Evolutionary conservation across 2,888 invertebrate genomes (phyloP), one percentile per base, ranked within the genome.

Genomic region (Lasioglossum zephyrum): DNA sequence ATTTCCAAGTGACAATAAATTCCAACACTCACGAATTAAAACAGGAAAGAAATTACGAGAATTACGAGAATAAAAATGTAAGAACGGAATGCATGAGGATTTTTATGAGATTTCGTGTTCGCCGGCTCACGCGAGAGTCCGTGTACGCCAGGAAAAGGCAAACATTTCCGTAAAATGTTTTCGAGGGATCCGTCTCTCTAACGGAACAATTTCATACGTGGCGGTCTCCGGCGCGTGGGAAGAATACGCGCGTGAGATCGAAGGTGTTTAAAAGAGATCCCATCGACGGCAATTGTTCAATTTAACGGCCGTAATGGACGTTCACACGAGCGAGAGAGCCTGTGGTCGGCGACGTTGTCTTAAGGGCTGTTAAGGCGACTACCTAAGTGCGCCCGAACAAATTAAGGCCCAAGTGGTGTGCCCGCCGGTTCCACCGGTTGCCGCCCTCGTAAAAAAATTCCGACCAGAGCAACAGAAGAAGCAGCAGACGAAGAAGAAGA

Each of bases 221-320:
- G 80, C 69, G 69, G 73, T 79, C 77, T 57, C 16, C 79, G 57
- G 85, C 85, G 92, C 92, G 92, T 93, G 92, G 93, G 93, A 93
- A 92, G 91, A 90, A 22, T 39, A 82, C 85, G 82, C 89, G 87
- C 88, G 85, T 86, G 85, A 87, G 88, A 91, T 92, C 86, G 87
- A 86, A 93, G 92, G 91, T 92, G 92, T 92, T 91, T 90, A 87
- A 89, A 86, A 88, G 90, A 83, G 87, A 88, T 89, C 91, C 83
- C 88, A 89, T 92, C 87, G 88, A 91, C 90, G 89, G 89, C 93
- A 93, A 93, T 93, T 93, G 93, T 93, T 92, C 93, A 94, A 93
- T 93, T 93, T 90, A 92, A 91, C 91, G 86, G 77, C 63, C 80
- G 86, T 90, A 87, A 91, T 85, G 84, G 86, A 49, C 85, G 88